These are phyloP conservation scores for Heliocidaris tuberculata DNA, from an alignment of 35 echinoderm and acorn worm species.

Conservation along the genomic window DNA sequence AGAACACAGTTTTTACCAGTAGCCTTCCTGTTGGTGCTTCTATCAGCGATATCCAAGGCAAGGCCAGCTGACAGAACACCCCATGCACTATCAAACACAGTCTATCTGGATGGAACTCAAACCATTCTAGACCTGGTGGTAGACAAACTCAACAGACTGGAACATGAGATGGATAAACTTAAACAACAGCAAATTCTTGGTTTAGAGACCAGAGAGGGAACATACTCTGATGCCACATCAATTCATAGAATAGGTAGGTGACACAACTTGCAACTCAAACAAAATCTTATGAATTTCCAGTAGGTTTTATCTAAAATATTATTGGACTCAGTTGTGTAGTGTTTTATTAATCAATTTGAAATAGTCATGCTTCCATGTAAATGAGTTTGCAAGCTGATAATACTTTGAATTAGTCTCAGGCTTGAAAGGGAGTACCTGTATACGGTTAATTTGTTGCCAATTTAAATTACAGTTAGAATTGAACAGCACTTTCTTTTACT, in stretches of 20 bases:
- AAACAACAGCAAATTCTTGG: background rate
- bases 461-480: too few relatives aligned
- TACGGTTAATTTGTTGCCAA: too few relatives aligned
- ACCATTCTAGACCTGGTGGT: conserved; percentile 27
- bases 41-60: background rate
- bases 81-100: background rate
- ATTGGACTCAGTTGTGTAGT: too few relatives aligned
- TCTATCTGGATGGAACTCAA: background rate
- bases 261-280: too few relatives aligned
- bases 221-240: background rate
- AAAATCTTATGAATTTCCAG: background rate
- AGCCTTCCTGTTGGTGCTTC: background rate
- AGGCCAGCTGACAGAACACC: conserved; percentile 1
- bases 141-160: background rate
- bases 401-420: background rate
- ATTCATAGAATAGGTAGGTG: conserved; percentile 26
- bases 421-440: background rate
- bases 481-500: too few relatives aligned
- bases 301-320: background rate
- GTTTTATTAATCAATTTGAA: background rate
- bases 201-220: conserved; percentile 22
- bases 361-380: background rate
- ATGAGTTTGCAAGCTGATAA: background rate
- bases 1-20: background rate
- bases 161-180: conserved; percentile 8